phyloP scores from a whole-genome alignment of 2,113 vertebrate genomes.

The Elephas maximus region DNA sequence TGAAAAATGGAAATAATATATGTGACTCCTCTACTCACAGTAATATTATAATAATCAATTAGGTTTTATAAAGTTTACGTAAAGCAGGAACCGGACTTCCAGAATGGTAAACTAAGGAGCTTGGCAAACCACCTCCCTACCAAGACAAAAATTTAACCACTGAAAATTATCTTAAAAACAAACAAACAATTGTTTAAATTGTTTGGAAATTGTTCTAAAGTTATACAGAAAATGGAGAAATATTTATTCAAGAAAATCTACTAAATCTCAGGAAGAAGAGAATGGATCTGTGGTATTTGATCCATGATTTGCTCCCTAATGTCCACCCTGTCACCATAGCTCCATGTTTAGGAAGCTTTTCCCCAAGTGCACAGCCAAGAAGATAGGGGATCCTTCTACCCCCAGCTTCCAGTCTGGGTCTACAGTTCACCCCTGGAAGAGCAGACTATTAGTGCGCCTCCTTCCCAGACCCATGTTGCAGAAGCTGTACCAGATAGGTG shows the following conservation, averaged over 20 bases:
- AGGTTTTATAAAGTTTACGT: constrained; percentile 6
- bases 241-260: background rate
- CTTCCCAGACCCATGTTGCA: background rate
- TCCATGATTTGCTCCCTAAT: background rate
- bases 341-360: background rate
- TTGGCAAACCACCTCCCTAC: background rate
- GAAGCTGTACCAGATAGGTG: background rate
- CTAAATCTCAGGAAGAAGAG: background rate
- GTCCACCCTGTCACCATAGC: fast-evolving
- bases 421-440: background rate
- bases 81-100: background rate
- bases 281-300: background rate
- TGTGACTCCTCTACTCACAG: background rate
- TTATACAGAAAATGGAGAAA: background rate
- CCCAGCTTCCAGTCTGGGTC: background rate
- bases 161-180: background rate
- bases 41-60: background rate
- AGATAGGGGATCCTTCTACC: background rate
- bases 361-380: background rate
- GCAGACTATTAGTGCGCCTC: background rate
- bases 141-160: background rate
- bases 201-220: background rate
- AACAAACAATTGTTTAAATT: background rate
- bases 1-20: constrained; percentile 45
- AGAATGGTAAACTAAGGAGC: background rate